Conservation (phyloP, 2,113 vertebrate genomes). For the Bostrychus sinensis region DNA sequence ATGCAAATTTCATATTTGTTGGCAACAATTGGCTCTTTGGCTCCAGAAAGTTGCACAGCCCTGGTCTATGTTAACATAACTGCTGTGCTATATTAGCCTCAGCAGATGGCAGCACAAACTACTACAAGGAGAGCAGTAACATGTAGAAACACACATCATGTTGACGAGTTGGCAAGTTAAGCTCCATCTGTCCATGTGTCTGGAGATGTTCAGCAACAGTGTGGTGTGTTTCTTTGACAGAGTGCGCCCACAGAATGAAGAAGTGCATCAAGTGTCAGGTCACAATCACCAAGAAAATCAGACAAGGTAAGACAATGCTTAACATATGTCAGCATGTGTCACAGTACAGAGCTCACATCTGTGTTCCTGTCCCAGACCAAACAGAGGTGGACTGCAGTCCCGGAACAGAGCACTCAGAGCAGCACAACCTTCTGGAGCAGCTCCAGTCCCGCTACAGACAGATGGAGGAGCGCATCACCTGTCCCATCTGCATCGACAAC, state of each 20-base stretch:
- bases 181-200: neutral
- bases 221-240: slow-evolving; percentile 65
- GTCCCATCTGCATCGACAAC: slow-evolving; percentile 98
- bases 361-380: slow-evolving; percentile 80
- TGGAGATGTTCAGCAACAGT: neutral
- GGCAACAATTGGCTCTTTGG: too few relatives aligned
- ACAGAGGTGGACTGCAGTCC: slow-evolving; percentile 89
- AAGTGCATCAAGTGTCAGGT: slow-evolving; percentile 98
- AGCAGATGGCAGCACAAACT: slow-evolving; percentile 3
- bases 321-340: neutral
- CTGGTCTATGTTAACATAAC: too few relatives aligned
- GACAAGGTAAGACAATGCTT: slow-evolving; percentile 84
- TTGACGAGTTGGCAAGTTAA: too few relatives aligned
- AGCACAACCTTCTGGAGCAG: slow-evolving; percentile 95
- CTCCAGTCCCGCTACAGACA: slow-evolving; percentile 96
- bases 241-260: slow-evolving; percentile 97
- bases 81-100: neutral
- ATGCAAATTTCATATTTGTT: too few relatives aligned
- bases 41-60: too few relatives aligned
- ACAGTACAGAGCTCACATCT: neutral
- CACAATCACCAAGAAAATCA: slow-evolving; percentile 93
- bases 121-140: too few relatives aligned
- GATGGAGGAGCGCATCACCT: slow-evolving; percentile 99
- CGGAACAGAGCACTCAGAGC: slow-evolving; percentile 82
- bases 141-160: too few relatives aligned